Percentiles rank a stretch among this genome's conserved stretches.
phyloP scores from a whole-genome alignment of 2,797 vertebrate genomes.

The Enteromius radiatus region DNA sequence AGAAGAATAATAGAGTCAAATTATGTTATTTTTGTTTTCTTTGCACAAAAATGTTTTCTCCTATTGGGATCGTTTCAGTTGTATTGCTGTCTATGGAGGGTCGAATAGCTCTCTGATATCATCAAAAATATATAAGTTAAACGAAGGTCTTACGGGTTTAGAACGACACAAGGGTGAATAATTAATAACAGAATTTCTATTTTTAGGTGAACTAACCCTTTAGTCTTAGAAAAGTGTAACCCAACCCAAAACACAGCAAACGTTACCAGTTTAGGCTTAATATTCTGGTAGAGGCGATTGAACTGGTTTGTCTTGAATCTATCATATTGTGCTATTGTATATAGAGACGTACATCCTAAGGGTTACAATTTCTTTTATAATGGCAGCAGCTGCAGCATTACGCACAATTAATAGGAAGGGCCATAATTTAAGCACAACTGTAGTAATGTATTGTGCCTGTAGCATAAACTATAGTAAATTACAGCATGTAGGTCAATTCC shows the following conservation, averaged over 20 bases:
- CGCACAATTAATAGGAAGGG: background rate
- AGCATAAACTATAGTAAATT: conserved; percentile 7
- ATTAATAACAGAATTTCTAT: too few species aligned
- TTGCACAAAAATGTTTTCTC: too few species aligned
- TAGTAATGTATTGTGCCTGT: background rate
- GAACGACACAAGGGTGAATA: too few species aligned
- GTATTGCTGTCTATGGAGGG: too few species aligned
- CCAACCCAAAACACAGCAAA: background rate
- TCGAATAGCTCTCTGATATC: too few species aligned
- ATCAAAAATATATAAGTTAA: too few species aligned
- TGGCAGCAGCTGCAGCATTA: background rate
- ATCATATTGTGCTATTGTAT: background rate
- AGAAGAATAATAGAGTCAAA: too few species aligned
- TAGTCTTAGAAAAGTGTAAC: background rate
- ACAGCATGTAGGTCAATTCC: background rate
- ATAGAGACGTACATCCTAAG: background rate
- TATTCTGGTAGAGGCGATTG: background rate
- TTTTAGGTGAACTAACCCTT: too few species aligned
- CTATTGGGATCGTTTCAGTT: too few species aligned
- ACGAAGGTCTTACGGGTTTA: too few species aligned
- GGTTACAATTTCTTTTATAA: background rate
- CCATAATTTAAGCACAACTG: background rate
- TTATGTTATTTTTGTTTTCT: too few species aligned
- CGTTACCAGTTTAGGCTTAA: background rate
- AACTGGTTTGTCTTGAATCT: background rate